Evolutionary conservation across 2,888 invertebrate genomes (phyloP).

Genomic region (Leptinotarsa rubiginosa): DNA sequence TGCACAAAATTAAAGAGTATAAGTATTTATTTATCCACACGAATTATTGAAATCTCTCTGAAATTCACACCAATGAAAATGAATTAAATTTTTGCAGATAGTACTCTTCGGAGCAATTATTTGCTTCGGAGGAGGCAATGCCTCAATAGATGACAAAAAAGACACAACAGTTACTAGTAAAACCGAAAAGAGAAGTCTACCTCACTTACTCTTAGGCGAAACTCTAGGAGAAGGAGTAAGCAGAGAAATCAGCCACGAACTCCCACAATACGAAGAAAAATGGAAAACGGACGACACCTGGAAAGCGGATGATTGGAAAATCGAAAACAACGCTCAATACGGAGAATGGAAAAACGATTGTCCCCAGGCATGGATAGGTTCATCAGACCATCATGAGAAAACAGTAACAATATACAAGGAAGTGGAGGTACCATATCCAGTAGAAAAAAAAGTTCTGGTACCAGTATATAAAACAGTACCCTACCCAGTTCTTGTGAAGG

Average conservation of each 20-base stretch:
- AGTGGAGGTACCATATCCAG: constrained; percentile 73
- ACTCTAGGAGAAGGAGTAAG: not conserved
- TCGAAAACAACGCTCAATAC: not conserved
- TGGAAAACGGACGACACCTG: constrained; percentile 1
- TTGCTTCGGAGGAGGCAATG: constrained; percentile 3
- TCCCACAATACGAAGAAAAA: not conserved
- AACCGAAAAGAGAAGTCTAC: constrained; percentile 30
- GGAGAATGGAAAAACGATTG: constrained; percentile 9
- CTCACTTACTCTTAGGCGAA: constrained; percentile 19
- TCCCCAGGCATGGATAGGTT: not conserved
- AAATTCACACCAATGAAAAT: not conserved
- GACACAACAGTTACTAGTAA: constrained; percentile 8
- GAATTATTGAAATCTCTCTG: too few relatives aligned
- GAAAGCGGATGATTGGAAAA: constrained; percentile 7
- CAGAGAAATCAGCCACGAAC: not conserved
- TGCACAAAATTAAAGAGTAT: too few relatives aligned
- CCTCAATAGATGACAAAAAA: constrained; percentile 23
- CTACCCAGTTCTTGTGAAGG: constrained; percentile 74
- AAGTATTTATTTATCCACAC: too few relatives aligned
- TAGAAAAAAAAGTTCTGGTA: constrained; percentile 76
- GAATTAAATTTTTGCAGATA: constrained; percentile 25
- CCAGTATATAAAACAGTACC: constrained; percentile 70
- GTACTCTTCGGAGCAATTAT: constrained; percentile 19
- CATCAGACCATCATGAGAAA: constrained; percentile 58
- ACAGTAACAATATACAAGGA: constrained; percentile 76